Percentiles rank a stretch among this genome's conserved stretches.
Evolutionary conservation across 2,888 invertebrate genomes (phyloP).

Genomic region (Tenthredo livida): DNA sequence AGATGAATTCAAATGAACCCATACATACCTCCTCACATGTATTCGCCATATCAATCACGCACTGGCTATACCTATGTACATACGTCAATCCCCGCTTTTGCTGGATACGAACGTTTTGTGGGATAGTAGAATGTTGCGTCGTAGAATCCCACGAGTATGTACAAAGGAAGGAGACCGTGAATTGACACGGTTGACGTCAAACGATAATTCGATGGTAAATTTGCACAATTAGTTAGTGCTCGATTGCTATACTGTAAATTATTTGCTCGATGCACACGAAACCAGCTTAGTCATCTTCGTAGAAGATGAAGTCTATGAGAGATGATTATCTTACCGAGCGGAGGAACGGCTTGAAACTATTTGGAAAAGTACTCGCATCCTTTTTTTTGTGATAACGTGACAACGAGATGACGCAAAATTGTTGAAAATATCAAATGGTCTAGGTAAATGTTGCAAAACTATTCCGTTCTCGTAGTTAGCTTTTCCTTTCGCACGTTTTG

Average conservation of each 20-base stretch:
- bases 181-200: background rate
- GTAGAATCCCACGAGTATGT: background rate
- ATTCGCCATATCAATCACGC: background rate
- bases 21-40: background rate
- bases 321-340: background rate
- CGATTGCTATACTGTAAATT: background rate
- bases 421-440: no score
- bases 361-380: background rate
- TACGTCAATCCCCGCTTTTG: background rate
- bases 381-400: background rate
- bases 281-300: background rate
- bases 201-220: background rate
- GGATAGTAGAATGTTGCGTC: background rate
- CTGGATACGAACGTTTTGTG: background rate
- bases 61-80: background rate
- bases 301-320: background rate
- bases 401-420: background rate
- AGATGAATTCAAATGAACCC: background rate
- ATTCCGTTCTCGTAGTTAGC: background rate
- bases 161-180: background rate
- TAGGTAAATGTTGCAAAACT: background rate
- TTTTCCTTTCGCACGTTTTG: background rate
- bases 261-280: background rate
- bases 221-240: background rate
- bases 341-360: background rate